Percentiles rank a stretch among this genome's conserved stretches.
These are phyloP conservation scores for Macropis europaea DNA, from an alignment of 2,888 invertebrate species.

Conservation along the genomic window DNA sequence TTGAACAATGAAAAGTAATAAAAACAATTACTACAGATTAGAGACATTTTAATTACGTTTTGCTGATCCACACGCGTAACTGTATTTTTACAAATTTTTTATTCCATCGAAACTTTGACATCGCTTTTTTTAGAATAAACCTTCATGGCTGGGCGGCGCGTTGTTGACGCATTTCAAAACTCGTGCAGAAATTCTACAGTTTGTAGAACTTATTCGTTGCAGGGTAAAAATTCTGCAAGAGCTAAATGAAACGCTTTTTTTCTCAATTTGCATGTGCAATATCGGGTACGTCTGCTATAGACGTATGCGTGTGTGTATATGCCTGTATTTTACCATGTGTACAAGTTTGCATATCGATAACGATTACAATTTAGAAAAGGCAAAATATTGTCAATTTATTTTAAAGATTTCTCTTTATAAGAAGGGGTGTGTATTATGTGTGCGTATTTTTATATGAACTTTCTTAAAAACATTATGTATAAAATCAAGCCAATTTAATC, in stretches of 20 bases:
- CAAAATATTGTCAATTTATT: conserved; percentile 20
- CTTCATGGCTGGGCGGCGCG: not conserved
- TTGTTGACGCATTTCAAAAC: not conserved
- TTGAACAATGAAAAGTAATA: no score
- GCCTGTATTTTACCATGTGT: not conserved
- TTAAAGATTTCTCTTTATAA: no score
- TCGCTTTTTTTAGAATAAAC: not conserved
- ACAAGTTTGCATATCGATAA: conserved; percentile 2
- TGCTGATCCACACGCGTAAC: no score
- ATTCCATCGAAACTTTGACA: not conserved
- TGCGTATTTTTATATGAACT: no score
- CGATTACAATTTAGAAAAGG: not conserved
- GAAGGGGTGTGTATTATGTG: no score
- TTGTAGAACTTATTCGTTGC: not conserved
- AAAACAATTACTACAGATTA: no score
- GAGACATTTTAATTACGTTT: no score
- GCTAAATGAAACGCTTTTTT: conserved; percentile 1
- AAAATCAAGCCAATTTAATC: no score
- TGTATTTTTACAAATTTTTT: not conserved
- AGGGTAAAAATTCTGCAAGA: not conserved
- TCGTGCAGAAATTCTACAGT: no score
- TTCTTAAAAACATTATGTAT: no score
- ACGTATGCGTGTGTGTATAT: not conserved
- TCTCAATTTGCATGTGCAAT: conserved; percentile 1
- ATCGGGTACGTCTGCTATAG: not conserved